Percentiles rank a stretch among this genome's conserved stretches.
Conservation (phyloP, 1,140 invertebrate genomes). For the Drosophila micromelanica region DNA sequence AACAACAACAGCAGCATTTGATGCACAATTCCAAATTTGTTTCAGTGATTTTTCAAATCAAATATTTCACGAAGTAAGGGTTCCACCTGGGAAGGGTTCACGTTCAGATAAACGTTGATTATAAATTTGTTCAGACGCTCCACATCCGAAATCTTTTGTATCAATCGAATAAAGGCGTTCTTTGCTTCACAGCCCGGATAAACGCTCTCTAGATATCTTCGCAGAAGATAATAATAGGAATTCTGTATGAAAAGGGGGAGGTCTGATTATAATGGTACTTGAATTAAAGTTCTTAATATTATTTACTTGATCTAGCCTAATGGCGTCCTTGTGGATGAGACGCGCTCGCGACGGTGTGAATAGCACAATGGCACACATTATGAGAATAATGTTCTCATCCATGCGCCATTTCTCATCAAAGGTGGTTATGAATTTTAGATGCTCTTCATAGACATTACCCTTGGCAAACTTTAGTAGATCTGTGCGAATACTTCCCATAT, state of each 20-base stretch:
- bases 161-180: slow-evolving; percentile 93
- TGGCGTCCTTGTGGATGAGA: slow-evolving; percentile 92
- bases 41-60: slow-evolving; percentile 89
- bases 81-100: slow-evolving; percentile 94
- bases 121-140: slow-evolving; percentile 92
- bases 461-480: slow-evolving; percentile 94
- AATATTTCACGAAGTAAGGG: slow-evolving; percentile 97
- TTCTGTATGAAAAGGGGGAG: slow-evolving; percentile 86
- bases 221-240: slow-evolving; percentile 94
- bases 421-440: slow-evolving; percentile 91
- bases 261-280: not conserved
- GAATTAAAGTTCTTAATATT: not conserved
- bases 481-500: slow-evolving; percentile 90
- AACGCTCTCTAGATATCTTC: slow-evolving; percentile 93
- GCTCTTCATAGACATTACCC: slow-evolving; percentile 93
- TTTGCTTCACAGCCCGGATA: slow-evolving; percentile 93
- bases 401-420: slow-evolving; percentile 91
- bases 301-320: slow-evolving; percentile 93
- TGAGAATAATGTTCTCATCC: slow-evolving; percentile 95
- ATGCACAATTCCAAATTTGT: slow-evolving; percentile 48
- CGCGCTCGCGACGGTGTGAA: slow-evolving; percentile 93
- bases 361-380: slow-evolving; percentile 94
- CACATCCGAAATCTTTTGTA: slow-evolving; percentile 94
- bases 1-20: slow-evolving; percentile 74
- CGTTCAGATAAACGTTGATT: slow-evolving; percentile 94